Evolutionary conservation across 1,140 invertebrate genomes (phyloP).

Genomic region (Ceratosolen fusciceps): DNA sequence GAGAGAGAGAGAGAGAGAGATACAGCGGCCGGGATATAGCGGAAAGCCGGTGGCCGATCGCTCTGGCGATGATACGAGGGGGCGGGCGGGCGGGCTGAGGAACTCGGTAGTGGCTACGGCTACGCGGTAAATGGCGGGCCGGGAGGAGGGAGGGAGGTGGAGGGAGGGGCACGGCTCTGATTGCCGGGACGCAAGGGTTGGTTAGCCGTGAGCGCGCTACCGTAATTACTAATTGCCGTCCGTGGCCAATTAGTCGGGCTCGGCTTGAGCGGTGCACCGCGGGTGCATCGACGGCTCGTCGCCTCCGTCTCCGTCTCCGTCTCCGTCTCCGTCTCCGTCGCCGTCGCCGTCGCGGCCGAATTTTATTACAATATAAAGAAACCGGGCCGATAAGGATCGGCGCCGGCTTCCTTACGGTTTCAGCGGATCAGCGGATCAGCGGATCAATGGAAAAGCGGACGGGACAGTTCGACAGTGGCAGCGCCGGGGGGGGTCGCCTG

Average conservation of each 20-base stretch:
- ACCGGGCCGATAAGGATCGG: slow-evolving; percentile 39
- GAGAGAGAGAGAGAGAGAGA: no score
- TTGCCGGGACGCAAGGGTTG: slow-evolving; percentile 23
- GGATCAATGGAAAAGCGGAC: background rate
- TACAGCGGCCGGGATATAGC: no score
- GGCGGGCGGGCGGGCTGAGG: no score
- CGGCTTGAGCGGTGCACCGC: background rate
- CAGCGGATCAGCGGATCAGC: background rate
- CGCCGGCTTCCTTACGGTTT: slow-evolving; percentile 53
- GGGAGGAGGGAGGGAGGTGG: background rate
- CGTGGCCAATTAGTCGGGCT: slow-evolving; percentile 28
- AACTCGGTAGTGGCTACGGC: no score
- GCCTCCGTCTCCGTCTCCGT: no score
- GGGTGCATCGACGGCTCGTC: background rate
- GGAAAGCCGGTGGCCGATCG: no score
- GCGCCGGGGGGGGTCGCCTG: no score
- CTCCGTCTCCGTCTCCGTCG: no score
- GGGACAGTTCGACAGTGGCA: no score
- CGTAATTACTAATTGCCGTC: slow-evolving; percentile 48
- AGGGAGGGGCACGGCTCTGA: background rate
- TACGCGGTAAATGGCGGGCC: no score
- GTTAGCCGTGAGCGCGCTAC: slow-evolving; percentile 25
- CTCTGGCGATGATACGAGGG: no score
- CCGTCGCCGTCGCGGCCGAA: background rate
- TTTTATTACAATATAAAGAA: slow-evolving; percentile 5